Evolutionary conservation across 2,888 invertebrate genomes (phyloP).

Genomic region (Noctuana brunneofusca): DNA sequence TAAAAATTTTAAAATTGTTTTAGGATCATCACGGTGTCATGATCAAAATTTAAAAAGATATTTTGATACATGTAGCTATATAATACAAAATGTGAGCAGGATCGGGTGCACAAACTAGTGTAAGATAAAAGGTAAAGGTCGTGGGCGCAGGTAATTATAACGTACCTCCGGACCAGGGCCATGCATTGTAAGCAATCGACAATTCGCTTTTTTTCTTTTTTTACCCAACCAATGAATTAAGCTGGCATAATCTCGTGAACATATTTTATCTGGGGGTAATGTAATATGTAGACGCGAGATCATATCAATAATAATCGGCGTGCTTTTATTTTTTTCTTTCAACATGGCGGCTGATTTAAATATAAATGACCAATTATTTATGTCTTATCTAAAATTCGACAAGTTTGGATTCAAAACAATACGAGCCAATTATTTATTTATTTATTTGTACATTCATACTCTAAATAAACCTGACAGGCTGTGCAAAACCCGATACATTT

Average conservation of each 20-base stretch:
- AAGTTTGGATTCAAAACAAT: conserved; percentile 13
- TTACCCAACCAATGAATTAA: conserved; percentile 36
- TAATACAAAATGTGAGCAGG: not conserved
- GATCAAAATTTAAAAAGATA: not conserved
- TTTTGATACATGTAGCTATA: not conserved
- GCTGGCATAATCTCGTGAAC: conserved; percentile 38
- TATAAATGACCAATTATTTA: conserved; percentile 20
- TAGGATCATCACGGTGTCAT: too few species aligned
- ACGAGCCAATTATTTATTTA: not conserved
- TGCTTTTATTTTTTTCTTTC: conserved; percentile 18
- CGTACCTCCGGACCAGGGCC: conserved; percentile 26
- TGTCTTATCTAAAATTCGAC: conserved; percentile 21
- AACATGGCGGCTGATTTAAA: conserved; percentile 27
- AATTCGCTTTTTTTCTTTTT: conserved; percentile 31
- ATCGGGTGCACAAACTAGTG: conserved; percentile 15
- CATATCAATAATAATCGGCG: conserved; percentile 32
- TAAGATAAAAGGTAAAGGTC: conserved; percentile 32
- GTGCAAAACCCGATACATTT: too few species aligned
- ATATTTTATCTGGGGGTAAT: conserved; percentile 36
- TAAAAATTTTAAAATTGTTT: not conserved
- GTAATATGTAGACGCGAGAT: conserved; percentile 35
- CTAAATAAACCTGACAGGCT: too few species aligned
- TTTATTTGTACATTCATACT: too few species aligned
- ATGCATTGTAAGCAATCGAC: conserved; percentile 34
- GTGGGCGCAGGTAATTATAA: conserved; percentile 34